Base-by-base conservation (phyloP, 1,140 invertebrate genomes). In the Psix sp. region DNA sequence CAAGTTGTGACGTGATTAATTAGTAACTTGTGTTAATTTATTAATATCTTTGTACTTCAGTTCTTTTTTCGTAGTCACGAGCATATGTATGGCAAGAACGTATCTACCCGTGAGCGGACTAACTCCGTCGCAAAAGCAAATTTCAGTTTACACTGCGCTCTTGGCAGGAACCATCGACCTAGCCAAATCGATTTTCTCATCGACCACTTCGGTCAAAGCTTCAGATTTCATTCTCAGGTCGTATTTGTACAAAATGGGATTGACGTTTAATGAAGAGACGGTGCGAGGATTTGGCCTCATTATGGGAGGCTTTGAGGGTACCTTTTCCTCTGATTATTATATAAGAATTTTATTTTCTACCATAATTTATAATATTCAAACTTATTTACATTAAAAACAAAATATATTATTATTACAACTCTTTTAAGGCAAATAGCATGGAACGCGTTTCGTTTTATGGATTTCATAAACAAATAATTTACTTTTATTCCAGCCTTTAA, bases 211-310 rank as follows among this genome's bases (percentile, higher is more conserved):
- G 6, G 65, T 60, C 0, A 78, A 77, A 15, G 59, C 77, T 1
- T 65, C 74, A 5, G 71, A 81, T 39, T 77, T 90, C 38, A 74
- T 90, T 18, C 86, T 90, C 5, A 76, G 90, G 51, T 78, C 83
- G 5, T 79, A 84, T 14, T 74, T 92, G 1, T 91, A 89, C 84
- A 81, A 87, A 39, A 80, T 83, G 36, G 91, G 91, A 9, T 75
- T 90, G 26, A 87, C 91, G 51, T 92, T 90, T 79, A 77, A 86
- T 7, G 91, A 92, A 77, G 91, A 91, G 2, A 90, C 90, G 5
- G 89, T 91, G 2, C 90, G 92, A 77, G 91, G 91, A 2, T 91
- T 92, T 38, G 91, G 91, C 11, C 81, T 88, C 5, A 91, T 90
- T 68, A 84, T 92, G 21, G 90, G 88, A 77, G 90, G 91, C 3